Evolutionary conservation across 1,140 invertebrate species (phyloP).

Genomic region (Globodera rostochiensis): DNA sequence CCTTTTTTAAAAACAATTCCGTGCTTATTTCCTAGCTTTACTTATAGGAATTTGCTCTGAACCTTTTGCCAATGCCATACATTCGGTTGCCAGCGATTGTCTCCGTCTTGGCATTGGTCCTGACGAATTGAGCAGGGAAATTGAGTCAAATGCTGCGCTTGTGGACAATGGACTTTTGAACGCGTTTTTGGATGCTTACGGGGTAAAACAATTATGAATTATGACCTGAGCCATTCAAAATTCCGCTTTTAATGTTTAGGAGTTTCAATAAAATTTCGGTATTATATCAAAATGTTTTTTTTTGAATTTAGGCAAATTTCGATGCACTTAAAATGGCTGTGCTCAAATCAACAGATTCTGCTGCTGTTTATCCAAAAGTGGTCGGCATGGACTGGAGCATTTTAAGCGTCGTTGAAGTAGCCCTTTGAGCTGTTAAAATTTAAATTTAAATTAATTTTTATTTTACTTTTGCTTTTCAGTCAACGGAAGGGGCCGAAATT

Average conservation of each 20-base stretch:
- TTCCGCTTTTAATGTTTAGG: too few species aligned
- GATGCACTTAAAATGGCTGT: neutral
- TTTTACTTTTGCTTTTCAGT: neutral
- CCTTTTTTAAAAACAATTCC: too few species aligned
- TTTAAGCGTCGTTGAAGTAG: constrained; percentile 37
- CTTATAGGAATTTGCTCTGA: neutral
- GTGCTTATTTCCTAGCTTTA: neutral
- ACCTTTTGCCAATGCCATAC: neutral
- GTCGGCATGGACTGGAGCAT: constrained; percentile 40
- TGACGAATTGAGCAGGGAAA: neutral
- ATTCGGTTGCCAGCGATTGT: neutral
- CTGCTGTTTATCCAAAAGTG: constrained; percentile 19
- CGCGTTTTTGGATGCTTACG: neutral
- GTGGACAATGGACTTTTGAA: neutral
- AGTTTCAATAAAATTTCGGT: too few species aligned
- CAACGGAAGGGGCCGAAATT: constrained; percentile 25
- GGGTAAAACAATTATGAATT: neutral
- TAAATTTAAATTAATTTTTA: neutral
- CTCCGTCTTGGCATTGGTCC: neutral
- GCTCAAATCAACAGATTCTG: neutral
- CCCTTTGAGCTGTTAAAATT: neutral
- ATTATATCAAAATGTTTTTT: neutral
- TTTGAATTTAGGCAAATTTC: constrained; percentile 10
- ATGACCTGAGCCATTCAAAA: neutral
- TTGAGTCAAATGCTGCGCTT: neutral